Conservation (phyloP, 2,797 vertebrate genomes). For the Malurus leucopterus region DNA sequence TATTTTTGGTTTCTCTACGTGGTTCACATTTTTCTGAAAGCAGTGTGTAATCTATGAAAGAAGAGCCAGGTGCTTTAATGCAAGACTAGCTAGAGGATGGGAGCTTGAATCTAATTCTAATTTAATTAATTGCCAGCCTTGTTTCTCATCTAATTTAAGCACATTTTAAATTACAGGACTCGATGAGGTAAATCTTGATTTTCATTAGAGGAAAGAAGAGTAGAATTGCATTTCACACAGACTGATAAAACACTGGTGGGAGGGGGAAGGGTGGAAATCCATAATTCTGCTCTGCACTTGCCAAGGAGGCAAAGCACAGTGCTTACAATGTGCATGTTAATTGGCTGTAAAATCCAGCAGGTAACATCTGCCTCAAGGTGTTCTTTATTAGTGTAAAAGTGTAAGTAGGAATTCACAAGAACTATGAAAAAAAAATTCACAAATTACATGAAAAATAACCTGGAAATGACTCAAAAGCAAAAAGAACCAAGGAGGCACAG, state of each 20-base stretch:
- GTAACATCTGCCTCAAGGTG: neutral
- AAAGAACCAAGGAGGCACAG: neutral
- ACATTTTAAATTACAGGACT: neutral
- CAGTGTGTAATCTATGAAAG: neutral
- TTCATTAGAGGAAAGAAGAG: neutral
- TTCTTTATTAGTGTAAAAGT: neutral
- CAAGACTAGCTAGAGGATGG: neutral
- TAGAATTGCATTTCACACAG: neutral
- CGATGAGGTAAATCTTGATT: neutral
- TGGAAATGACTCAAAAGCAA: neutral
- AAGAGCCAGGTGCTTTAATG: neutral
- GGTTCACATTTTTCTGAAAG: neutral
- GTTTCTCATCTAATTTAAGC: neutral
- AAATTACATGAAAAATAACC: neutral
- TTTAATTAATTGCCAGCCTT: neutral
- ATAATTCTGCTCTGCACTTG: neutral
- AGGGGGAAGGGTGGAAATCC: neutral
- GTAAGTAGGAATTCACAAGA: neutral
- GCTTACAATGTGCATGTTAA: neutral
- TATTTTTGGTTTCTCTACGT: neutral
- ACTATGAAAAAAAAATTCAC: neutral
- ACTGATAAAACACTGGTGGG: neutral
- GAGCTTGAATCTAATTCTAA: slow-evolving; percentile 6
- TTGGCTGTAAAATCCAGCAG: neutral
- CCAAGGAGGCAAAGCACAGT: neutral